Percentiles rank a stretch among this genome's conserved stretches.
phyloP scores from a whole-genome alignment of 30 jellyfish, hydroid and myxozoan species.

The Turritopsis dohrnii region DNA sequence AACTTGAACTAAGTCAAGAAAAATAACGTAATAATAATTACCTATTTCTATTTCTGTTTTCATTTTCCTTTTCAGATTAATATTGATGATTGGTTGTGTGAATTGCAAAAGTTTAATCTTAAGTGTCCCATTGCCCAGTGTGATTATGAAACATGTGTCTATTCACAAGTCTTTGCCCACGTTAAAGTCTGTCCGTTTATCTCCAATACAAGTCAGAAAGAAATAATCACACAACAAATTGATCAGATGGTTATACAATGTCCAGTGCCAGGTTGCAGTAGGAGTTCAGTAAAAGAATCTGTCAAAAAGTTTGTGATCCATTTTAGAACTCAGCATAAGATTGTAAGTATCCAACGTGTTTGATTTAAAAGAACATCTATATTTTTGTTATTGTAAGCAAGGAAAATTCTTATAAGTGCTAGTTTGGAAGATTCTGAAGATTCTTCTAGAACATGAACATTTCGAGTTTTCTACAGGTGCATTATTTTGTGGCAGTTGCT shows the following conservation, averaged over 20 bases:
- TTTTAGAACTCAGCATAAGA: neutral
- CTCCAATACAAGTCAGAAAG: neutral
- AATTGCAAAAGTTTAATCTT: neutral
- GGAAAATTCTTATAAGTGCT: neutral
- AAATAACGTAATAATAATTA: too few relatives aligned
- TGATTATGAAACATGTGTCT: neutral
- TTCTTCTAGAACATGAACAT: neutral
- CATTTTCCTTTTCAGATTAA: neutral
- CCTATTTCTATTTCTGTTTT: too few relatives aligned
- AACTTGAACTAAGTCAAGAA: too few relatives aligned
- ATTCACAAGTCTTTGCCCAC: neutral
- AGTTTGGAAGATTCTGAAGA: neutral
- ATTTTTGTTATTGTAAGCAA: neutral
- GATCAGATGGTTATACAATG: neutral
- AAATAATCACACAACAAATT: neutral
- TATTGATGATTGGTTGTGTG: slow-evolving; percentile 17
- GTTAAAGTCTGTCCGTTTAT: neutral
- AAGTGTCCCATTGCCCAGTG: slow-evolving; percentile 5
- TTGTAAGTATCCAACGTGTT: neutral
- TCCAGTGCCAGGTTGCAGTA: neutral
- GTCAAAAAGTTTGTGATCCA: neutral
- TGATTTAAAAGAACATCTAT: neutral
- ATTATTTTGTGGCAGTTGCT: too few relatives aligned
- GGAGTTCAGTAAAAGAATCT: neutral
- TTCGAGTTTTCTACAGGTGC: neutral